Evolutionary conservation across 2,797 vertebrate genomes (phyloP).

Genomic region (Simalia tracyae): DNA sequence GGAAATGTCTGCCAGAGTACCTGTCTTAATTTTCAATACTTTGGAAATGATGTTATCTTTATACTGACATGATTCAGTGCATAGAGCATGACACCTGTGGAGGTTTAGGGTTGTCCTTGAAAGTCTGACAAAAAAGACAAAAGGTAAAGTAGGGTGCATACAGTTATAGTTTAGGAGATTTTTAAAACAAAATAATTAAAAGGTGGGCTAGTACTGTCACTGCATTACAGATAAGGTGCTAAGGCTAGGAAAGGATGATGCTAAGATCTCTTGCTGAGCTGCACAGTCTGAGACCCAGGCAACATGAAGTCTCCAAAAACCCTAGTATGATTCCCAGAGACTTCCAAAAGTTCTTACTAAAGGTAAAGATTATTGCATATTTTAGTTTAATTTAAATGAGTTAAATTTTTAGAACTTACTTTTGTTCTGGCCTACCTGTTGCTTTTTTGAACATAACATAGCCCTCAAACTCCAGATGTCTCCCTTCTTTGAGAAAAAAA

Average conservation of each 20-base stretch:
- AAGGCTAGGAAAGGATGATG: not conserved
- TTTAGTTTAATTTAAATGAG: not conserved
- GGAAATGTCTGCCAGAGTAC: not conserved
- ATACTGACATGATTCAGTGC: not conserved
- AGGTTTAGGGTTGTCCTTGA: not conserved
- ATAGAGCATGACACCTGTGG: not conserved
- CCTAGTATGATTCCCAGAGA: not conserved
- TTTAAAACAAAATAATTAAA: not conserved
- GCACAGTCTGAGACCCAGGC: not conserved
- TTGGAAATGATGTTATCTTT: not conserved
- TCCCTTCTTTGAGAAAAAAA: not conserved
- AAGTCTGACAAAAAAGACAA: not conserved
- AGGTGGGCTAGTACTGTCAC: not conserved
- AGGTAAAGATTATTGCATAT: not conserved
- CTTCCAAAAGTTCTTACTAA: not conserved
- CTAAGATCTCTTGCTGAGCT: not conserved
- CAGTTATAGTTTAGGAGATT: not conserved
- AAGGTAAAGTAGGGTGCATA: not conserved
- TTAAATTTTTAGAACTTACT: not conserved
- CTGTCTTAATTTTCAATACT: not conserved
- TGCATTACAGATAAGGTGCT: not conserved
- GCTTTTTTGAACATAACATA: not conserved
- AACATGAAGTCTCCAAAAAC: not conserved
- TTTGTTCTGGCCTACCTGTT: not conserved
- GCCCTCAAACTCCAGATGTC: not conserved